Percentiles rank a stretch among this genome's conserved stretches.
These are phyloP conservation scores for Oplegnathus fasciatus DNA, from an alignment of 2,113 vertebrate species.

Conservation along the genomic window DNA sequence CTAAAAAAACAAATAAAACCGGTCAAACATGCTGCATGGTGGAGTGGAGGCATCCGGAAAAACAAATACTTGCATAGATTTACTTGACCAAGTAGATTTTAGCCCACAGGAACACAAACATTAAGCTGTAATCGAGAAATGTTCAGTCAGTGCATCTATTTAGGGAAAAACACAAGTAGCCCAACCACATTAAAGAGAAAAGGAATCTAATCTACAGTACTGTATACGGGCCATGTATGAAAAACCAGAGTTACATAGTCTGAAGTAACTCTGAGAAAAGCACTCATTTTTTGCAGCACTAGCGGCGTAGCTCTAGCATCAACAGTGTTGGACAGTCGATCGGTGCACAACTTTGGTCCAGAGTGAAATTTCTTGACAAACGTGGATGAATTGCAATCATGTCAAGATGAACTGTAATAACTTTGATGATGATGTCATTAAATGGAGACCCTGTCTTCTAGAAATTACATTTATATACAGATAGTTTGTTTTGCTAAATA, in stretches of 20 bases:
- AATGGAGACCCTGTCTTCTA: too few species aligned
- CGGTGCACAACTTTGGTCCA: neutral
- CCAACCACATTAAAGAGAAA: neutral
- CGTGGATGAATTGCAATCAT: neutral
- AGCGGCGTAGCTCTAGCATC: neutral
- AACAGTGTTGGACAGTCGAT: neutral
- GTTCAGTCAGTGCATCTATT: too few species aligned
- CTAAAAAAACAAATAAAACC: neutral
- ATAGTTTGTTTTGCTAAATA: too few species aligned
- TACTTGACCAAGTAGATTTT: neutral
- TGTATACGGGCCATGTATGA: neutral
- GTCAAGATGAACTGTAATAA: neutral
- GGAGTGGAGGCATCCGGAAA: conserved; percentile 20
- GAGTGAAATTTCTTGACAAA: too few species aligned
- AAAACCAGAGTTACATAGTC: neutral
- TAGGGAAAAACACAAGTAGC: neutral
- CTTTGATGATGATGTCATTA: too few species aligned
- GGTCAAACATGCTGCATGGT: neutral
- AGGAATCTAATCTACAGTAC: neutral
- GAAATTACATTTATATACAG: too few species aligned
- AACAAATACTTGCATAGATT: conserved; percentile 11
- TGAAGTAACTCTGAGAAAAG: neutral
- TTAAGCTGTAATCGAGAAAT: neutral
- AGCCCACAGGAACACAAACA: neutral
- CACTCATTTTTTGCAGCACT: neutral